Percentiles rank a stretch among this genome's conserved stretches.
Conservation (phyloP, 2,888 invertebrate species). For the Orthosia incerta region DNA sequence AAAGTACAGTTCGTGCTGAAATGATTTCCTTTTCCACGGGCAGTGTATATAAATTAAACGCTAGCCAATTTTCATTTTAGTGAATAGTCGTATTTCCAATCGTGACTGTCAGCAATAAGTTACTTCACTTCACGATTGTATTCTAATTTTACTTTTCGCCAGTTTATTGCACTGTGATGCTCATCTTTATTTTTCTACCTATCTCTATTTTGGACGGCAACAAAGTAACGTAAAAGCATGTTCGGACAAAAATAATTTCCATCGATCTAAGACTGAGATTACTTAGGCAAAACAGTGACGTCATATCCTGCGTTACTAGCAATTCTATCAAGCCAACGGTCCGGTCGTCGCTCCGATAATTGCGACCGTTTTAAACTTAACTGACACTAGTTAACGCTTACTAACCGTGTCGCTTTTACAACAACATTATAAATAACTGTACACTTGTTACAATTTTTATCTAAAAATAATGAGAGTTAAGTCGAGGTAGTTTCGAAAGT, state of each 20-base stretch:
- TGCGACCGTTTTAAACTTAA: constrained; percentile 61
- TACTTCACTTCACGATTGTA: not conserved
- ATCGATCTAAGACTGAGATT: constrained; percentile 31
- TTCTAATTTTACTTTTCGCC: not conserved
- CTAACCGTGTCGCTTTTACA: constrained; percentile 46
- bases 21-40: not conserved
- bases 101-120: not conserved
- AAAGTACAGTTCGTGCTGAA: constrained; percentile 16
- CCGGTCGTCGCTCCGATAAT: constrained; percentile 64
- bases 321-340: constrained; percentile 59
- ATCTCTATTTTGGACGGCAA: not conserved
- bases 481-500: constrained; percentile 61
- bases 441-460: constrained; percentile 28
- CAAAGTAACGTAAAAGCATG: constrained; percentile 1
- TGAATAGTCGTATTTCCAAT: not conserved
- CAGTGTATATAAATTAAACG: constrained; percentile 10
- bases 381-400: constrained; percentile 54
- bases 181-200: constrained; percentile 11
- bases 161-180: not conserved
- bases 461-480: constrained; percentile 48
- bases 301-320: constrained; percentile 65
- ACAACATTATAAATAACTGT: constrained; percentile 31
- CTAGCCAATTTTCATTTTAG: not conserved
- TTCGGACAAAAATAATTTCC: constrained; percentile 15
- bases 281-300: constrained; percentile 61